Evolutionary conservation across 2,797 vertebrate genomes (phyloP).

Genomic region (Orientallactaga sibirica): DNA sequence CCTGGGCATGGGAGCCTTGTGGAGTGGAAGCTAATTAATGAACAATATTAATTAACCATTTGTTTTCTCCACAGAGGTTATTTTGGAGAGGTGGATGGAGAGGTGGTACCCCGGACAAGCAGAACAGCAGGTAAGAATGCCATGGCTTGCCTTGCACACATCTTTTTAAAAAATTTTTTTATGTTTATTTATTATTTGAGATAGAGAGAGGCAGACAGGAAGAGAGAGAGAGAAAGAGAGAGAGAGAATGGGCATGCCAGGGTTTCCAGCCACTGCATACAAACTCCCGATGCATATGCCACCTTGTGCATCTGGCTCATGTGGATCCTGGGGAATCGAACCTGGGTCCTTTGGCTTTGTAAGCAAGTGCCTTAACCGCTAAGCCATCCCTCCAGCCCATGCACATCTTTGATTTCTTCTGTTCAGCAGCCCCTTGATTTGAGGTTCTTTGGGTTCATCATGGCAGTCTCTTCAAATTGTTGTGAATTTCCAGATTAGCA

Average conservation of each 20-base stretch:
- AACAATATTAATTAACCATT: neutral
- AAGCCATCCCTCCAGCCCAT: no score
- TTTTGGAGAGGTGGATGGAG: constrained; percentile 74
- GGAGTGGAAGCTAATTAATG: neutral
- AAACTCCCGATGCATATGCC: no score
- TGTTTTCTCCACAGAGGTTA: constrained; percentile 83
- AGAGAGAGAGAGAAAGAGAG: no score
- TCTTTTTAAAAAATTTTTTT: neutral
- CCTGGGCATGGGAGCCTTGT: neutral
- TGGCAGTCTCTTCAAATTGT: neutral
- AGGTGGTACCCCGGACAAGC: constrained; percentile 70
- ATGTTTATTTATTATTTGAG: no score
- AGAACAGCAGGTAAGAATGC: constrained; percentile 81
- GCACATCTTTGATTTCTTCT: neutral
- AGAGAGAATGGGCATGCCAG: no score
- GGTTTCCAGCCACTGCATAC: no score
- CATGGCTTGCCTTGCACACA: neutral
- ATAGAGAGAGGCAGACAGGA: no score
- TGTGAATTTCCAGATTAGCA: constrained; percentile 42
- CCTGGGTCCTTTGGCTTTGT: no score
- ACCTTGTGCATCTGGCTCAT: no score
- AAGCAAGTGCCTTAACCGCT: no score
- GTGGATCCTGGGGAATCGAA: no score
- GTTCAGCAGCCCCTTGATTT: neutral
- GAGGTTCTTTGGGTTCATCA: neutral